Evolutionary conservation across 2,797 vertebrate genomes (phyloP), one percentile per base, ranked within the genome.

Genomic region (Pangasius sanitwongsei): DNA sequence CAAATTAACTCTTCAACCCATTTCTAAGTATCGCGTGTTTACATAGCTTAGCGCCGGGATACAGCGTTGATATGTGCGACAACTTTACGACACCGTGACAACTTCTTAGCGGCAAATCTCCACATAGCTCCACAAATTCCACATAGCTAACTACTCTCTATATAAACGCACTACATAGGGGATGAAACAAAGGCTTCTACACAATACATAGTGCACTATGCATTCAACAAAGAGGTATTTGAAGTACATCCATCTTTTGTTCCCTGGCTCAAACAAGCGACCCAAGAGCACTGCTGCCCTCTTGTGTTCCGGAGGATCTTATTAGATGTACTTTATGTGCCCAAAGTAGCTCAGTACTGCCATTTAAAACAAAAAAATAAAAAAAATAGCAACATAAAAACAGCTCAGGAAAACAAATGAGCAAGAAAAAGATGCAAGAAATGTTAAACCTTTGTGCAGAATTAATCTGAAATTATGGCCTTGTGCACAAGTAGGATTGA

Each of bases 71-170:
- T 89, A 37, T 37, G 31, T 20, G 61, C 87, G 81, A 85, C 70
- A 65, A 25, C 15, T 63, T 91, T 86, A 65, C 90, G 87, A 63
- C 84, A 85, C 63, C 50, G 44, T 23, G 9, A 37, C 50, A 61
- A 59, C 61, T 34, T 74, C 59, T 86, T 55, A 28, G 23, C 72
- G 78, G 44, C 31, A 84, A 87, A 61, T 28, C 13, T 55, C 15
- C 37, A 37, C 37, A 37, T 37, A 37, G 37, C 37, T 3, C 37
- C 37, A 37, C 6, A 41, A n/a, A 69, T 34, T 65, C 31, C 61
- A 80, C 1, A 37, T 5, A 25, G 1, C 23, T 41, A 20, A 25
- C 7, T 67, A 25, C 18, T 81, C 1, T 2, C 13, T 48, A 61
- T 20, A 34, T 18, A 80, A 53, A n/a, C 15, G 34, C 85, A 86